Conservation (phyloP, 2,797 vertebrate species). For the Anabacerthia variegaticeps region DNA sequence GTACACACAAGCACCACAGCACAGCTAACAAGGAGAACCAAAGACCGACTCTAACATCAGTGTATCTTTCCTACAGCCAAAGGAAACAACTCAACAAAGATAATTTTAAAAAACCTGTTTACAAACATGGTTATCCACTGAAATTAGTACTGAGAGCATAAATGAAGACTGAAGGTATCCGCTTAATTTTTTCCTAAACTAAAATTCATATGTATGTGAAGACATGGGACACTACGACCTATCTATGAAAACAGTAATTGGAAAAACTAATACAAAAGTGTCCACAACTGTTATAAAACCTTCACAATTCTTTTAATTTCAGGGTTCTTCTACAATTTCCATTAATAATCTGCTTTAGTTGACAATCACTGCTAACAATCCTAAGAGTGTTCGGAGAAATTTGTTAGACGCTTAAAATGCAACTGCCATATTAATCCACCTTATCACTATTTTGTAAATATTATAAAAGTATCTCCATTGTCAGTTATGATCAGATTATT, state of each 20-base stretch:
- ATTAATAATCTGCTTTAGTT: neutral
- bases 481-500: slow-evolving; percentile 12
- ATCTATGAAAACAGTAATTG: neutral
- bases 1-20: neutral
- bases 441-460: neutral
- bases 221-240: neutral
- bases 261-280: neutral
- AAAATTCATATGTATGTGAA: neutral
- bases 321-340: neutral
- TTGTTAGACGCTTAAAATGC: slow-evolving; percentile 1
- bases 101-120: neutral
- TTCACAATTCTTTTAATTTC: neutral
- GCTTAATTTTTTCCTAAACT: neutral
- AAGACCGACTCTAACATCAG: neutral
- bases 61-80: neutral
- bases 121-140: neutral
- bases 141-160: neutral
- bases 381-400: neutral
- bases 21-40: neutral
- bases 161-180: neutral
- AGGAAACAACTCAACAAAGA: neutral
- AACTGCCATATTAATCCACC: neutral
- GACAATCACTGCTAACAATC: neutral
- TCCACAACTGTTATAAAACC: neutral
- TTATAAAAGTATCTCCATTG: neutral